Percentiles rank a stretch among this genome's conserved stretches.
phyloP scores from a whole-genome alignment of 2,797 vertebrate genomes.

The Prionace glauca region DNA sequence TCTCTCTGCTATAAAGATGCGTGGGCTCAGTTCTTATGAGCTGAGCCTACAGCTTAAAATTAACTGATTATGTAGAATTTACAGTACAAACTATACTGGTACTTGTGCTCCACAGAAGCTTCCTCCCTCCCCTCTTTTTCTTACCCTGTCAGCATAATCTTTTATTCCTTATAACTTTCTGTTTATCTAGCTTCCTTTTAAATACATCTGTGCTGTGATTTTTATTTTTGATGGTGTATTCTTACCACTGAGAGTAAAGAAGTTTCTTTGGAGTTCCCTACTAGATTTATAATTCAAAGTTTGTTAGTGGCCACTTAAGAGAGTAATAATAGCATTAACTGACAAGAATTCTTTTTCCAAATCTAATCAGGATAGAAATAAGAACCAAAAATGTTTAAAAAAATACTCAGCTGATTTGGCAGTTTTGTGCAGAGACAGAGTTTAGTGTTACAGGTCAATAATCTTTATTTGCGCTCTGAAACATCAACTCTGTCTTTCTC shows the following conservation, averaged over 20 bases:
- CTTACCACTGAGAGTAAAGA: neutral
- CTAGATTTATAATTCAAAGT: neutral
- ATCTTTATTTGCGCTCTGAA: neutral
- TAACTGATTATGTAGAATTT: neutral
- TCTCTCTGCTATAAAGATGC: neutral
- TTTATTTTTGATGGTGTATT: neutral
- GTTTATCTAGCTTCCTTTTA: neutral
- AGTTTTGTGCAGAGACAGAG: neutral
- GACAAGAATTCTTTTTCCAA: neutral
- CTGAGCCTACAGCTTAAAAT: neutral
- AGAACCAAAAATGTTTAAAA: neutral
- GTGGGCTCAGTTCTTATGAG: neutral
- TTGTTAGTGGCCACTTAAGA: neutral
- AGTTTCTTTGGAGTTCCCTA: neutral
- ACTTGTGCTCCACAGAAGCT: neutral
- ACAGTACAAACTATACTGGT: neutral
- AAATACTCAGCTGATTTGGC: neutral
- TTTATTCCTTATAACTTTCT: neutral
- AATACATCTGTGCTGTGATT: neutral
- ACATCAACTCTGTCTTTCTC: neutral
- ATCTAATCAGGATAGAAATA: neutral
- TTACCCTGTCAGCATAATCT: neutral
- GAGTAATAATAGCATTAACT: neutral
- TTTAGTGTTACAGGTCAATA: neutral
- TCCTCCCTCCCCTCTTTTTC: neutral